Evolutionary conservation across 2,797 vertebrate genomes (phyloP), one percentile per base, ranked within the genome.

Genomic region (Lutjanus argentimaculatus): DNA sequence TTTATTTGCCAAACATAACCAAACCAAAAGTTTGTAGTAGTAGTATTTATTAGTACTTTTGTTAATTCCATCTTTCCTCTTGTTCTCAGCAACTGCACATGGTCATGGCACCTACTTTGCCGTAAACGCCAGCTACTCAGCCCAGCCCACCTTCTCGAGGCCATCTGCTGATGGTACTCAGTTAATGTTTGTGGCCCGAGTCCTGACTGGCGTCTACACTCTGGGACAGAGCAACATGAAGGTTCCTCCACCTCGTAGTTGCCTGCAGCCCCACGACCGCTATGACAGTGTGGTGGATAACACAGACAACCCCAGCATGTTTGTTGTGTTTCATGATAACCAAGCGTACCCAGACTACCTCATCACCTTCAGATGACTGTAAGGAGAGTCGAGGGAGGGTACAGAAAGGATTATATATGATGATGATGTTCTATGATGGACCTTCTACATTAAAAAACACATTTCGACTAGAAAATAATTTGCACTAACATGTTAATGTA

Each of bases 31-130:
- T 25, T 25, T 25, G 3, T 25, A 25, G 25, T 25, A 25, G 25
- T 25, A 36, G 30, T 36, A 36, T 6, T 36, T 6, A 14, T 48
- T 6, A 65, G n/a, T 11, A 13, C 45, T 46, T 9, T 8, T 25
- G 49, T 8, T 51, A 45, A 75, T 67, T 61, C 16, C 13, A 2
- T 46, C 2, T 57, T 67, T 36, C 40, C 7, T 84, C 10, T 58
- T 22, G 7, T 77, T 67, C 71, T 64, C 57, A 96, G 95, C 75
- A 3, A 93, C 90, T 2, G 0, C 0, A 0, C 92, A 4, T 15
- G 95, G 95, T 65, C 12, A 52, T 0, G 94, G 95, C 36, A 94
- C 91, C 9, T 95, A 96, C 79, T 95, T 96, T 70, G 94, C 94
- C 0, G 65, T 85, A 3, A 4, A 92, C 0, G 92, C 95, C 70